A percentile compares a stretch with the other conserved stretches of the same genome.
Evolutionary conservation across 2,113 vertebrate species (phyloP).

Genomic region (Choloepus hoffmanni): DNA sequence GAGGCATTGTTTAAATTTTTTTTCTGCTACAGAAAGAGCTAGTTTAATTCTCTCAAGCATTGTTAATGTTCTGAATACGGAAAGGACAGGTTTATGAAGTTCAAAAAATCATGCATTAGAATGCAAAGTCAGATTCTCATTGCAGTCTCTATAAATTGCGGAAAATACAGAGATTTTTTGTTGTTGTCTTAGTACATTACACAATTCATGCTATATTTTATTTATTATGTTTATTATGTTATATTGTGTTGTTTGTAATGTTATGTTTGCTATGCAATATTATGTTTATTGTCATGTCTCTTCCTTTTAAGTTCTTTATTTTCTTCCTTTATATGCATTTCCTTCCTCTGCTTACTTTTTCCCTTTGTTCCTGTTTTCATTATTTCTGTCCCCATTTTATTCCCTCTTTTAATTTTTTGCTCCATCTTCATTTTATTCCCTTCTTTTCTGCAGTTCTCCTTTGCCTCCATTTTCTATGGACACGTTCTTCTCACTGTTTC

Average conservation of each 20-base stretch:
- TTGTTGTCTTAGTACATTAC: not conserved
- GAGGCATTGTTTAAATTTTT: slow-evolving; percentile 38
- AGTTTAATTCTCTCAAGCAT: slow-evolving; percentile 30
- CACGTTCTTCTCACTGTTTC: not conserved
- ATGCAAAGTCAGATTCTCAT: not conserved
- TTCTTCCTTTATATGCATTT: not conserved
- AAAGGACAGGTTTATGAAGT: not conserved
- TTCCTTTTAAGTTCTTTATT: slow-evolving; percentile 29
- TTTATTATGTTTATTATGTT: no score
- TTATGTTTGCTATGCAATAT: not conserved
- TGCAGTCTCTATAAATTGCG: not conserved
- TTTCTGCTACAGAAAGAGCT: not conserved
- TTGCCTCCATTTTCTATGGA: not conserved
- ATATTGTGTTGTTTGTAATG: no score
- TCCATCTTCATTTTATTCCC: not conserved
- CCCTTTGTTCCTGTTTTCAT: not conserved
- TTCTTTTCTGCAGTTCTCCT: not conserved
- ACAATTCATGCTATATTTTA: no score
- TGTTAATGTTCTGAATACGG: not conserved
- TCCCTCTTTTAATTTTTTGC: not conserved
- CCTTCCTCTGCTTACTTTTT: not conserved
- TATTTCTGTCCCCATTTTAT: not conserved
- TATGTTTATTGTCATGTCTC: no score
- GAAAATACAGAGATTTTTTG: not conserved
- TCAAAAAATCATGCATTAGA: slow-evolving; percentile 1